Conservation (phyloP, 2,888 invertebrate genomes). For the Drosophila testacea region DNA sequence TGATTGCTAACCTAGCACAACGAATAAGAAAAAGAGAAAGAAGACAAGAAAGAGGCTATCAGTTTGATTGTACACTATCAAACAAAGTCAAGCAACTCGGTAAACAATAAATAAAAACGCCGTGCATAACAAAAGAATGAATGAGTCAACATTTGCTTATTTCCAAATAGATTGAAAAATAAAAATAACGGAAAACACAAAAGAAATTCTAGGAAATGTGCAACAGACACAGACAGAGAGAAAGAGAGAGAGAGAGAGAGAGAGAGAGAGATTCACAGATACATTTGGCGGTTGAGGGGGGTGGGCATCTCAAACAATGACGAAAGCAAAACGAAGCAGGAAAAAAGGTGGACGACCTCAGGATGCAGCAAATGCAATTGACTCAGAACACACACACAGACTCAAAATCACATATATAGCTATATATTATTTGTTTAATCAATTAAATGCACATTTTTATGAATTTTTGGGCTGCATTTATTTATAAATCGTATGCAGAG, state of each 20-base stretch:
- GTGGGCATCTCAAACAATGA: constrained; percentile 52
- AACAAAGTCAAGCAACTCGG: constrained; percentile 24
- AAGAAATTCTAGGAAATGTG: constrained; percentile 15
- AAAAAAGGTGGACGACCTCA: constrained; percentile 71
- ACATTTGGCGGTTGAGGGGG: background rate
- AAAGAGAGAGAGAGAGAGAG: background rate
- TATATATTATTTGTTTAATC: constrained; percentile 3
- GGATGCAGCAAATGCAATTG: constrained; percentile 40
- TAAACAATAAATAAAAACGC: constrained; percentile 26
- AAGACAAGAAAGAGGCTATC: constrained; percentile 5
- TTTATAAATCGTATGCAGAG: constrained; percentile 14
- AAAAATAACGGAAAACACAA: constrained; percentile 6
- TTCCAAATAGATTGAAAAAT: constrained; percentile 8
- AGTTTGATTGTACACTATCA: constrained; percentile 22
- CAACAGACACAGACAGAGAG: constrained; percentile 12
- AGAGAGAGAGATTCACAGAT: constrained; percentile 1
- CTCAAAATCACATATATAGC: background rate
- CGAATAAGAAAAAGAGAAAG: background rate
- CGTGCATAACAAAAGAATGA: constrained; percentile 3
- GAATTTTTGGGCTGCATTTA: constrained; percentile 6
- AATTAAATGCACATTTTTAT: constrained; percentile 18
- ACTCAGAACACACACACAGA: constrained; percentile 16
- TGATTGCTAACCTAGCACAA: constrained; percentile 49
- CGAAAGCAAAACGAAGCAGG: constrained; percentile 54
- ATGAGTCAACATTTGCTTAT: constrained; percentile 22